Base-by-base conservation (phyloP, 2,797 vertebrate species). In the Crocodylus rhombifer region DNA sequence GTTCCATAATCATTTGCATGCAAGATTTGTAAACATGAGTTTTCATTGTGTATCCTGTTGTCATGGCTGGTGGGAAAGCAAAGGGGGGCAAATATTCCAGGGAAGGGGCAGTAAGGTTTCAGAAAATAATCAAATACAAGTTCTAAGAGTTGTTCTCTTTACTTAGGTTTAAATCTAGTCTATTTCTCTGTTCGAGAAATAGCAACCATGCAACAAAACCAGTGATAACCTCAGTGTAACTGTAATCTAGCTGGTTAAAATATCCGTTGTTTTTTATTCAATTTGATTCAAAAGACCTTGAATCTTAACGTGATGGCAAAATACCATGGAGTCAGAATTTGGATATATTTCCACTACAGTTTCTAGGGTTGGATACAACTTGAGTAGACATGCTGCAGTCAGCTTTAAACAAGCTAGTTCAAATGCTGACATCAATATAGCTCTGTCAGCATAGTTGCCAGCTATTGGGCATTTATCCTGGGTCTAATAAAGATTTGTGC, bases 1-100 rank as follows among this genome's bases (percentile, higher is more conserved):
- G 77, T 92, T 92, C 81, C 77, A 0, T 93, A 96, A 93, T 93
- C 81, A 95, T 97, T 97, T 97, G 96, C 95, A 96, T 97, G 94
- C 91, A 91, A 95, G 84, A 96, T 97, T 96, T 98, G 96, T 97
- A 97, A 97, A 97, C 95, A 96, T 69, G 93, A 89, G 62, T 95
- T 93, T 95, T 94, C 82, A 93, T 93, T 96, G 75, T 96, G 96
- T 95, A 88, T 95, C 87, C 86, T 94, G 91, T 95, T 95, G 95
- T 96, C 73, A 3, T 74, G 91, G 93, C 61, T 94, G 87, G 80
- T 93, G 83, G 81, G 91, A 75, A 96, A 84, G 93, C 51, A 93
- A 94, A 95, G 93, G 56, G 80, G 89, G 88, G 92, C 88, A 94
- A 92, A 95, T 93, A 83, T 55, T 95, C 42, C 83, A 91, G 88